Evolutionary conservation across 2,797 vertebrate genomes (phyloP), one percentile per base, ranked within the genome.

Genomic region (Glossophaga mutica): DNA sequence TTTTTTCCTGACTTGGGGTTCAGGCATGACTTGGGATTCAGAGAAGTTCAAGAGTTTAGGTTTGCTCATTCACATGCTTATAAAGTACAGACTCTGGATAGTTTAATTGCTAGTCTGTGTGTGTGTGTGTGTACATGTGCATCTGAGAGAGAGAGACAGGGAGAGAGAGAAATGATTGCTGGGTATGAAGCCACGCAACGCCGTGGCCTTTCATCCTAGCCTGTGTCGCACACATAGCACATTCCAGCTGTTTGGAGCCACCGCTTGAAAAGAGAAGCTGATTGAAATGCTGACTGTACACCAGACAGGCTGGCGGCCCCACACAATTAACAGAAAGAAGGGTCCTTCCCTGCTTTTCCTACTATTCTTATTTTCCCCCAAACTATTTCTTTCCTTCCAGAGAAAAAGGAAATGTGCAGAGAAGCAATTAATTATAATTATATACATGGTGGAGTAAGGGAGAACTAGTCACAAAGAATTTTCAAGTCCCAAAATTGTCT

Each of bases 361-460:
- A 86, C 79, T 50, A 89, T 96, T 97, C 92, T 92, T 94, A 94
- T 97, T 97, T 96, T 91, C 34, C 90, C 81, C 62, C 0, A 94
- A 96, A 93, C 70, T 76, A 59, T 96, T 95, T 97, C 90, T 96
- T 97, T 96, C 62, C 73, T 97, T 93, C 73, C 78, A 84, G 73
- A 96, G 88, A 94, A 96, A 95, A 96, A 82, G 89, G 84, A 96
- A 97, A 96, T 97, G 82, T 95, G 87, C 77, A 92, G 77, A 97
- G 91, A 95, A 95, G 96, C 95, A 96, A 97, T 97, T 97, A 96
- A 96, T 97, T 97, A 94, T 97, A 98, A 98, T 97, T 98, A 98
- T 65, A 96, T 83, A 96, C 44, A 62, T 95, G 96, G 68, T 83
- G 59, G 86, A 84, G 39, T 94, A 94, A 78, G 85, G 87, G 65